Percentiles rank a stretch among this genome's conserved stretches.
Conservation (phyloP, 53 echinoderm and acorn worm species). For the Patiria pectinifera region DNA sequence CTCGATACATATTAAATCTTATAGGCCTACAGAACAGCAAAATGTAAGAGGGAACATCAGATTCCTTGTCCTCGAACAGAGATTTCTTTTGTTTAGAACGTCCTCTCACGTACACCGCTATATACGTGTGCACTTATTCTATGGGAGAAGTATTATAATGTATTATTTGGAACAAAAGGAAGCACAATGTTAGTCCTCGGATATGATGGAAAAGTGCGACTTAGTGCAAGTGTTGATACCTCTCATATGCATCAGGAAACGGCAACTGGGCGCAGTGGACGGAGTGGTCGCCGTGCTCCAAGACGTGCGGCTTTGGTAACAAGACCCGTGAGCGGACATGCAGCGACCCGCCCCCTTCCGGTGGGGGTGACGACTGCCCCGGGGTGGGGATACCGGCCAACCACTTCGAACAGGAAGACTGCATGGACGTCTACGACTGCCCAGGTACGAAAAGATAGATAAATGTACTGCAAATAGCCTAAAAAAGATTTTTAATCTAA, state of each 20-base stretch:
- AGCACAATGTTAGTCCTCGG: not conserved
- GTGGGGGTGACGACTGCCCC: constrained; percentile 79
- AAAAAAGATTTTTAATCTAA: no score
- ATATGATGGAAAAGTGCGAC: not conserved
- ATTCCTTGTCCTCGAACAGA: no score
- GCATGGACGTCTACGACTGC: constrained; percentile 82
- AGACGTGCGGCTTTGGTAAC: constrained; percentile 83
- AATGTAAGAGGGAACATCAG: no score
- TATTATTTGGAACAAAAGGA: no score
- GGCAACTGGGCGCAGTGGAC: constrained; percentile 97
- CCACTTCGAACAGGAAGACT: constrained; percentile 68
- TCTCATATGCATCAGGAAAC: constrained; percentile 60
- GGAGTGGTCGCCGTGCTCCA: constrained; percentile 81
- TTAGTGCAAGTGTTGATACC: not conserved
- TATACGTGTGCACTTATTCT: no score
- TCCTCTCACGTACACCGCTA: no score
- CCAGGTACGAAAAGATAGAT: constrained; percentile 55
- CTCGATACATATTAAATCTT: no score
- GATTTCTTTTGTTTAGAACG: no score
- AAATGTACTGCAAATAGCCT: no score
- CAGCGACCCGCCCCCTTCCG: constrained; percentile 71
- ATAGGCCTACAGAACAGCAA: no score
- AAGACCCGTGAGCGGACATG: constrained; percentile 76
- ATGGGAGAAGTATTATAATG: no score
- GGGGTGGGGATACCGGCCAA: constrained; percentile 55